Base-by-base conservation (phyloP, 2,797 vertebrate genomes). In the Rhinoraja longicauda region DNA sequence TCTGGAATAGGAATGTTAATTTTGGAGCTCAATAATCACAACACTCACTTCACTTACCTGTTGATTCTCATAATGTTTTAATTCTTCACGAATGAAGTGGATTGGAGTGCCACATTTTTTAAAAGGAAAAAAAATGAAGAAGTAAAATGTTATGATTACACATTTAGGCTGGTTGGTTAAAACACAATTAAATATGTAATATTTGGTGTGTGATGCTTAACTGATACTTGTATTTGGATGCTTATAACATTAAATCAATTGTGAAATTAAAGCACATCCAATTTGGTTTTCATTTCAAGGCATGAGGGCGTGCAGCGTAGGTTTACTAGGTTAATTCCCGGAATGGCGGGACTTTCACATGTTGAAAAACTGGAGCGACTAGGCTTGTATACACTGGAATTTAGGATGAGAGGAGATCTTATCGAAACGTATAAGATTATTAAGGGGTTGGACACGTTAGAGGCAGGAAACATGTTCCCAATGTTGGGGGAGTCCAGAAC, bases 231-330 rank as follows among this genome's bases (percentile, higher is more conserved):
- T 36, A 90, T 19, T n/a, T 62, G n/a, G 29, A 62, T 84, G 17
- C 57, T 70, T 72, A 4, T 72, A 45, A 72, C 67, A 84, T 59
- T 59, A 57, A 84, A 59, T 24, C 86, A 17, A 24, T 70, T 59
- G 29, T 21, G 90, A 70, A 90, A 15, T 90, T 26, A 73, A 24
- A 73, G 19, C 70, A 73, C 67, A 36, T 21, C 64, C 57, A 90
- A 67, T 90, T 67, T 64, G 17, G 29, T 70, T 90, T 90, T 70
- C 2, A 90, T 90, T 90, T 90, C 62, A 70, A 90, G 88, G n/a
- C 67, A 45, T 39, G n/a, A n/a, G n/a, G n/a, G n/a, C n/a, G n/a
- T n/a, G n/a, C n/a, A n/a, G n/a, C n/a, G n/a, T n/a, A n/a, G n/a
- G n/a, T n/a, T n/a, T n/a, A n/a, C n/a, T n/a, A n/a, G n/a, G n/a